Percentiles rank a stretch among this genome's conserved stretches.
These are phyloP conservation scores for Arctopsyche grandis DNA, from an alignment of 1,140 invertebrate species.

Conservation along the genomic window DNA sequence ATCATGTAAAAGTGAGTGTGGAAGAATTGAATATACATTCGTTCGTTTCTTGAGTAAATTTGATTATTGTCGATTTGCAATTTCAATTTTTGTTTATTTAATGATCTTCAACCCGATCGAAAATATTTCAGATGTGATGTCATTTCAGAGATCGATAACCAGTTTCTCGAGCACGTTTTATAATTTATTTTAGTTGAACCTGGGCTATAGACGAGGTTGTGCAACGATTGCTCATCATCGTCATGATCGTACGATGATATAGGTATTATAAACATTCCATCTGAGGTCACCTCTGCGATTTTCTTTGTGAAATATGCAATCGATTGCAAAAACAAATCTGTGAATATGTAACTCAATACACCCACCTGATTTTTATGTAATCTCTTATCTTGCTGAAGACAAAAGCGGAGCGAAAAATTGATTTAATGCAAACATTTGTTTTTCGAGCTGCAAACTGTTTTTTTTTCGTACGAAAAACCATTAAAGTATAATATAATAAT, in stretches of 20 bases:
- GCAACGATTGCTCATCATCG: background rate
- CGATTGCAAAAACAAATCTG: no score
- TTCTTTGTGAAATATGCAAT: no score
- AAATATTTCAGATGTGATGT: conserved; percentile 22
- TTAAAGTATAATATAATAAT: no score
- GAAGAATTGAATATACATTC: background rate
- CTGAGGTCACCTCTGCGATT: no score
- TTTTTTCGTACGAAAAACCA: background rate
- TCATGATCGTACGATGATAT: background rate
- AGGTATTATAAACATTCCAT: background rate
- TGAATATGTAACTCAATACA: no score
- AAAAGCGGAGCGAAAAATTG: no score
- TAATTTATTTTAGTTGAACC: background rate
- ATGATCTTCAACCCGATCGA: background rate
- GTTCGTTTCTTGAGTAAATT: background rate
- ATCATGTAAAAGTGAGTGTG: no score
- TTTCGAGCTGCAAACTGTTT: background rate
- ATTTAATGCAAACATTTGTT: no score
- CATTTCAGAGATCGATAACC: conserved; percentile 15
- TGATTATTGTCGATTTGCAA: no score
- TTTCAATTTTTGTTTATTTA: background rate
- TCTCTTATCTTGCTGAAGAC: no score
- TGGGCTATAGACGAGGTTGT: background rate
- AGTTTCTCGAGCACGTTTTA: background rate
- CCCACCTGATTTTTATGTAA: no score